Evolutionary conservation across 2,113 vertebrate species (phyloP).

Genomic region (Acanthisitta chloris): DNA sequence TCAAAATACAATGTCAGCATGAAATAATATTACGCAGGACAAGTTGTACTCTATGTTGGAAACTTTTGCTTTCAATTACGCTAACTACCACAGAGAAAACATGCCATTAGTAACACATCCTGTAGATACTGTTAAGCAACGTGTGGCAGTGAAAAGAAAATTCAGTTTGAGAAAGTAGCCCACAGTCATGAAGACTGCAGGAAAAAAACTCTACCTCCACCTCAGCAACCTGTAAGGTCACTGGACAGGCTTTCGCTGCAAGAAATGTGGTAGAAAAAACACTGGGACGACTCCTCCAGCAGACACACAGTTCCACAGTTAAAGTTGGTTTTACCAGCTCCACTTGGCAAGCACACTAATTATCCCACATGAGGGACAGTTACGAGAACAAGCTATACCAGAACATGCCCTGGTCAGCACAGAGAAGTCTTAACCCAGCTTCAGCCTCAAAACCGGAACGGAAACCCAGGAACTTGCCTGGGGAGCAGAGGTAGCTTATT

Average conservation of each 20-base stretch:
- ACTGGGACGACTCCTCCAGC: background rate
- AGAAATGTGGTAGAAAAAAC: background rate
- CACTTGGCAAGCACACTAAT: background rate
- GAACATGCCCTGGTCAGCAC: background rate
- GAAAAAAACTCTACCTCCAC: background rate
- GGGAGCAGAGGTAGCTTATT: background rate
- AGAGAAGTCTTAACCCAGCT: background rate
- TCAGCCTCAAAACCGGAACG: background rate
- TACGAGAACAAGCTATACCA: background rate
- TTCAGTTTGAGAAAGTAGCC: background rate
- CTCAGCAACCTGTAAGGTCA: background rate
- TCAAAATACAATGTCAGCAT: background rate
- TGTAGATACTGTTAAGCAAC: background rate
- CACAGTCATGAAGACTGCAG: background rate
- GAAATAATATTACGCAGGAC: background rate
- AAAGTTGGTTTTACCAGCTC: background rate
- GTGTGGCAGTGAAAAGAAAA: background rate
- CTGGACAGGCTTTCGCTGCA: background rate
- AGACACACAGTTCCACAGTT: accelerated
- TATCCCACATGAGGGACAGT: background rate
- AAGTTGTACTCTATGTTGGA: background rate
- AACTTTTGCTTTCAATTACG: background rate
- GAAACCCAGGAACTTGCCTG: background rate
- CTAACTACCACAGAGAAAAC: background rate
- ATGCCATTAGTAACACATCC: conserved; percentile 22